Conservation (phyloP, 1,140 invertebrate genomes). For the Zaprionus capensis region DNA sequence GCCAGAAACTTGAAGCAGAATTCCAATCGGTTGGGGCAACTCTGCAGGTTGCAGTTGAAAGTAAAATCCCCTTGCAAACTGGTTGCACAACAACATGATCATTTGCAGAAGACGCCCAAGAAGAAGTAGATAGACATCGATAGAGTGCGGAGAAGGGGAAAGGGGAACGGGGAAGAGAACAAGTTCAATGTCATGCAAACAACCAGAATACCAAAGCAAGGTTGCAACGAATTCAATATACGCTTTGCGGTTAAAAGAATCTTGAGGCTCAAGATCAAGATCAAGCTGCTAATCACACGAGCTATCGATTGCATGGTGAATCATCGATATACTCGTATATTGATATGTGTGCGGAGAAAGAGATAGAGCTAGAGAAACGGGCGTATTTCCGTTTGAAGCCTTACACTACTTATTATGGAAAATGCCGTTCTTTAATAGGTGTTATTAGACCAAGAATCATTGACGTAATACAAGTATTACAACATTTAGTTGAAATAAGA, state of each 20-base stretch:
- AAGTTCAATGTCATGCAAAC: slow-evolving; percentile 41
- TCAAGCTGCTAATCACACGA: slow-evolving; percentile 2
- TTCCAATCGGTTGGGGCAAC: not conserved
- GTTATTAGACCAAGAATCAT: slow-evolving; percentile 13
- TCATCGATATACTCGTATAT: slow-evolving; percentile 5
- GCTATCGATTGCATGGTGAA: slow-evolving; percentile 23
- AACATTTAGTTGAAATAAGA: not conserved
- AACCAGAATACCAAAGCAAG: slow-evolving; percentile 31
- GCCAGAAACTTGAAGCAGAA: slow-evolving; percentile 5
- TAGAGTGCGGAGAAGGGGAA: not conserved
- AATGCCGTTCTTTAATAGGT: slow-evolving; percentile 12
- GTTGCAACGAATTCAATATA: slow-evolving; percentile 48
- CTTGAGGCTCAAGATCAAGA: slow-evolving; percentile 38
- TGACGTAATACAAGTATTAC: not conserved
- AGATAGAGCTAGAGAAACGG: not conserved
- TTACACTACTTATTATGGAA: slow-evolving; percentile 6
- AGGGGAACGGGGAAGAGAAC: slow-evolving; percentile 13
- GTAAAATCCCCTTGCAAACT: slow-evolving; percentile 16
- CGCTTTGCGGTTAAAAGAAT: slow-evolving; percentile 40
- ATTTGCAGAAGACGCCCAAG: slow-evolving; percentile 7
- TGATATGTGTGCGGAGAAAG: not conserved
- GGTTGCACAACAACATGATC: slow-evolving; percentile 25
- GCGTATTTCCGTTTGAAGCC: slow-evolving; percentile 2
- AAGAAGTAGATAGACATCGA: slow-evolving; percentile 12
- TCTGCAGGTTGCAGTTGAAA: slow-evolving; percentile 4